Evolutionary conservation across 2,113 vertebrate genomes (phyloP).

Genomic region (Plecturocebus donacophilus): DNA sequence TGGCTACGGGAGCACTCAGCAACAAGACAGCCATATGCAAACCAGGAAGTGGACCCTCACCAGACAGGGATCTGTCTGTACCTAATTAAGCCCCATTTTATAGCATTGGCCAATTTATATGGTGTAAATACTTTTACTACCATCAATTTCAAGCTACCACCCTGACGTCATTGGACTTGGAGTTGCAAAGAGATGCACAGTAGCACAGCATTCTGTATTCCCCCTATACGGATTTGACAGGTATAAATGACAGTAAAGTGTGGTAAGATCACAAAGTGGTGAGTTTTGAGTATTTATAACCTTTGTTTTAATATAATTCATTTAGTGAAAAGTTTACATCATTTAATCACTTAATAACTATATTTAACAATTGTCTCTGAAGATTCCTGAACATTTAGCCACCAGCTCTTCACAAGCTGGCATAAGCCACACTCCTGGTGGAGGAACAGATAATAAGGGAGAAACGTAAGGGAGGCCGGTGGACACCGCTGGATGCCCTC

Average conservation of each 20-base stretch:
- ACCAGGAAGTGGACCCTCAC: background rate
- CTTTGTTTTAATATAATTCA: background rate
- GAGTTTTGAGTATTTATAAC: background rate
- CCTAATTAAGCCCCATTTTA: background rate
- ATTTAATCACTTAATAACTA: background rate
- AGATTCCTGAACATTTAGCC: background rate
- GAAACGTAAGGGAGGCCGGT: rapidly evolving
- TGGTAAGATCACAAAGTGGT: background rate
- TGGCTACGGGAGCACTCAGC: background rate
- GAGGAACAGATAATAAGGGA: too few relatives aligned
- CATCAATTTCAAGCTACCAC: background rate
- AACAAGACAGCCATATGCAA: background rate
- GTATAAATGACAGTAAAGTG: background rate
- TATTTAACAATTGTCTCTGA: background rate
- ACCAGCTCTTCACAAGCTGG: background rate
- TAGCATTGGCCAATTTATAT: background rate
- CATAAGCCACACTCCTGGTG: background rate
- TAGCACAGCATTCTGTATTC: background rate
- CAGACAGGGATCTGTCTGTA: background rate
- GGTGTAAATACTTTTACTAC: background rate
- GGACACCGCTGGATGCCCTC: background rate
- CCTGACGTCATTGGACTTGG: background rate
- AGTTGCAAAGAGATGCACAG: background rate
- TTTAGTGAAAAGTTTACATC: background rate
- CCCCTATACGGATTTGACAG: background rate